phyloP scores from a whole-genome alignment of 2,888 invertebrate genomes.

The Leptarthrus brevirostris region DNA sequence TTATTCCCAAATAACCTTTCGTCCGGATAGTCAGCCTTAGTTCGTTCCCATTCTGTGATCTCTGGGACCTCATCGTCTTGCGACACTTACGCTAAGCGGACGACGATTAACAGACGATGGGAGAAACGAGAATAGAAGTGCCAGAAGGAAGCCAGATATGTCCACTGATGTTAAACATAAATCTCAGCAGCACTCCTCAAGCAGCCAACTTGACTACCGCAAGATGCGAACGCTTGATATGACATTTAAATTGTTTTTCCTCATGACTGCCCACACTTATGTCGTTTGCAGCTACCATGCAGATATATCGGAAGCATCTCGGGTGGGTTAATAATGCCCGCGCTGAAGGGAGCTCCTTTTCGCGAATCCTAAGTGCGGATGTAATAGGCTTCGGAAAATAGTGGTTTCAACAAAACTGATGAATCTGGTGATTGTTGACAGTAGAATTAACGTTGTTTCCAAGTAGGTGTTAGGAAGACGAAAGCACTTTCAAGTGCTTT shows the following conservation, averaged over 20 bases:
- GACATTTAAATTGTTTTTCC: slow-evolving; percentile 54
- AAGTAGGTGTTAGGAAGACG: no score
- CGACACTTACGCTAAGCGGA: slow-evolving; percentile 36
- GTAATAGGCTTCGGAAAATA: neutral
- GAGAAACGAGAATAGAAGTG: slow-evolving; percentile 13
- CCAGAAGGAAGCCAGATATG: slow-evolving; percentile 50
- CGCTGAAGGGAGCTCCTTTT: slow-evolving; percentile 5
- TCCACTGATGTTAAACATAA: slow-evolving; percentile 53
- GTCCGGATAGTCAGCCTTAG: slow-evolving; percentile 5
- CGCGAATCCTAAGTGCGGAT: slow-evolving; percentile 1
- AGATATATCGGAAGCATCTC: slow-evolving; percentile 37
- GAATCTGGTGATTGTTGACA: neutral
- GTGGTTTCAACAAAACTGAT: neutral
- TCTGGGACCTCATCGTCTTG: slow-evolving; percentile 28
- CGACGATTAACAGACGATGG: neutral
- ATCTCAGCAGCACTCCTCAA: slow-evolving; percentile 51
- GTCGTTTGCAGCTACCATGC: slow-evolving; percentile 43
- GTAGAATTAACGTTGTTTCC: neutral
- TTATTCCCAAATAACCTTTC: neutral
- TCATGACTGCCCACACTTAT: slow-evolving; percentile 55
- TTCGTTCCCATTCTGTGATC: slow-evolving; percentile 3
- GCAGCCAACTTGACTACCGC: slow-evolving; percentile 52
- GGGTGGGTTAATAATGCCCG: slow-evolving; percentile 20
- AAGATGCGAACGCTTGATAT: slow-evolving; percentile 52
- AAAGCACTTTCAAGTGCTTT: no score